Conservation (phyloP, 2,888 invertebrate species). For the Drosophila melanocephala region DNA sequence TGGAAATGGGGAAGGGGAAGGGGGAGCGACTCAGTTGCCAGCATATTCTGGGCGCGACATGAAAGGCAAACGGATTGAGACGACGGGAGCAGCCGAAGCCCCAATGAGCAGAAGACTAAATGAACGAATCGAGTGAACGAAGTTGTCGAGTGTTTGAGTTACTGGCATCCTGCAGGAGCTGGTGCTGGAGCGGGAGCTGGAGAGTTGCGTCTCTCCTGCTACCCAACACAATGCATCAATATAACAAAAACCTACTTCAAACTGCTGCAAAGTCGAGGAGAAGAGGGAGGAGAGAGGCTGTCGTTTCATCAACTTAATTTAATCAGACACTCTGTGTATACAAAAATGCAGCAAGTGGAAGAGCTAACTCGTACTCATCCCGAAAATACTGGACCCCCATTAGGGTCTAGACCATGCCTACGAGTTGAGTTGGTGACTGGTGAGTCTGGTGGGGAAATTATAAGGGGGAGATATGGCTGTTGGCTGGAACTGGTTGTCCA, state of each 20-base stretch:
- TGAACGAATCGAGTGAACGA: conserved; percentile 67
- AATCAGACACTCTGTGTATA: conserved; percentile 80
- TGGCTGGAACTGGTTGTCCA: conserved; percentile 21
- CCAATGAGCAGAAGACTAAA: conserved; percentile 65
- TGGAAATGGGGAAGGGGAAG: conserved; percentile 9
- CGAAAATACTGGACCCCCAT: conserved; percentile 18
- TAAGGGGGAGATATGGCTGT: conserved; percentile 7
- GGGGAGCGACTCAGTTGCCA: conserved; percentile 13
- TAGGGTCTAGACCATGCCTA: conserved; percentile 66
- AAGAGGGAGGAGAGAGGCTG: background rate
- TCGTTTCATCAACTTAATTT: conserved; percentile 82
- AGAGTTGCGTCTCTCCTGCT: conserved; percentile 47
- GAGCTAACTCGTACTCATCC: conserved; percentile 25
- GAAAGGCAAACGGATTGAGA: conserved; percentile 66
- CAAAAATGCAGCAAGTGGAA: conserved; percentile 73
- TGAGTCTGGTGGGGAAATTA: conserved; percentile 2
- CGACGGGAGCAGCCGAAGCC: conserved; percentile 56
- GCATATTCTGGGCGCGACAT: conserved; percentile 41
- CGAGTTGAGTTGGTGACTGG: conserved; percentile 37
- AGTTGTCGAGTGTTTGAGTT: conserved; percentile 75
- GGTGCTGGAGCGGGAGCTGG: conserved; percentile 4
- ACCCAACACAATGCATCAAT: conserved; percentile 74
- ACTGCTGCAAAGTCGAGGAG: conserved; percentile 8
- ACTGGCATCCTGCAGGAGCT: conserved; percentile 49
- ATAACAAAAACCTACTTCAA: conserved; percentile 77